Conservation (phyloP, 2,888 invertebrate species). For the Dasypolia templi region DNA sequence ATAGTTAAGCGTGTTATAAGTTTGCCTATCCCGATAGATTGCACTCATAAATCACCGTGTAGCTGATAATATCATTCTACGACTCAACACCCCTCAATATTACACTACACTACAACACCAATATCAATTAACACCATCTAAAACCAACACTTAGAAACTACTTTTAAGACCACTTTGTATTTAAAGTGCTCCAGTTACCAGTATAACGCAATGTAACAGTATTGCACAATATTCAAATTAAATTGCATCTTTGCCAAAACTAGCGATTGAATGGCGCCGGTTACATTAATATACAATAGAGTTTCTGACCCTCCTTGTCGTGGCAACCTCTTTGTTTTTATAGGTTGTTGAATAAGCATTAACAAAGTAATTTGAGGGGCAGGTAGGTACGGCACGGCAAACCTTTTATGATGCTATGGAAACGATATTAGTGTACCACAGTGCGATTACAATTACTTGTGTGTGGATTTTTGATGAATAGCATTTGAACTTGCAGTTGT, state of each 20-base stretch:
- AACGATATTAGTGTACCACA: conserved; percentile 65
- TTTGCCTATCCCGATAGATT: background rate
- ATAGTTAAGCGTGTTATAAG: too few species aligned
- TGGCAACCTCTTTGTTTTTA: conserved; percentile 87
- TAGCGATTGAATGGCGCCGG: conserved; percentile 87
- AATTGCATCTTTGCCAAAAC: conserved; percentile 91
- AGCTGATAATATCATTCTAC: background rate
- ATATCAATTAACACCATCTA: conserved; percentile 80
- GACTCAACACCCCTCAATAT: background rate
- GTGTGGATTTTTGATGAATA: conserved; percentile 44
- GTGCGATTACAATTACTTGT: conserved; percentile 59
- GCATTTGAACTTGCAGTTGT: background rate
- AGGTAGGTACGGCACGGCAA: conserved; percentile 77
- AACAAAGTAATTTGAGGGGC: conserved; percentile 82
- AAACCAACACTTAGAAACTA: conserved; percentile 75
- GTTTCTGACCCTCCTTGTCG: conserved; percentile 86
- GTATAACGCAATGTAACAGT: conserved; percentile 85
- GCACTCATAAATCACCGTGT: background rate
- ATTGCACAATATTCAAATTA: conserved; percentile 90
- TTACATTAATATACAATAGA: conserved; percentile 89
- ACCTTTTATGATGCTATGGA: conserved; percentile 74
- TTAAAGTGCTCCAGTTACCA: conserved; percentile 85
- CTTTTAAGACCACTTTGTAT: conserved; percentile 87
- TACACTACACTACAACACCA: conserved; percentile 9
- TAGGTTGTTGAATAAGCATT: conserved; percentile 87